phyloP scores from a whole-genome alignment of 1,140 invertebrate genomes.

The Leptinotarsa texana region DNA sequence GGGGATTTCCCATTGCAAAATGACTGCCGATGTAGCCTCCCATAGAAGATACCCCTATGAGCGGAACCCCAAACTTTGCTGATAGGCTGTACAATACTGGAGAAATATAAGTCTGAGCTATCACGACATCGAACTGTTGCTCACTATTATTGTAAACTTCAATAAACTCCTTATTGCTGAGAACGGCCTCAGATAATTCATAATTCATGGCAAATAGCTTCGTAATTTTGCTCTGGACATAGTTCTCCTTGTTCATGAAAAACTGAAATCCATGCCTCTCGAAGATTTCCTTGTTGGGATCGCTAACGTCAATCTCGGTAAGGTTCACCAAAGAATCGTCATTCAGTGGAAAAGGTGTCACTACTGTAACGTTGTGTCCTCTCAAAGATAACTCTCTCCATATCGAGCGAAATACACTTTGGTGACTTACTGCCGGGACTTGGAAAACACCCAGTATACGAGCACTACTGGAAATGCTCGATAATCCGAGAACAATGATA shows the following conservation, averaged over 20 bases:
- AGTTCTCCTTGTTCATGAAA: conserved; percentile 38
- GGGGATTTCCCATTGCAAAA: conserved; percentile 34
- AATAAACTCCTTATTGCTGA: conserved; percentile 34
- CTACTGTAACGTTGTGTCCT: conserved; percentile 43
- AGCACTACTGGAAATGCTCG: conserved; percentile 10
- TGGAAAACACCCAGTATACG: conserved; percentile 41
- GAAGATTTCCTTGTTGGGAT: conserved; percentile 31
- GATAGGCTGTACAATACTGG: conserved; percentile 37
- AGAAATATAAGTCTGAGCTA: conserved; percentile 37
- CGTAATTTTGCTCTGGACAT: conserved; percentile 33
- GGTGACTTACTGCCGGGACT: conserved; percentile 57
- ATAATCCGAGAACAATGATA: background rate
- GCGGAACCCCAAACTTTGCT: conserved; percentile 34
- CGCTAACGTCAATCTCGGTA: conserved; percentile 40
- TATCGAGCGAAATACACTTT: conserved; percentile 54
- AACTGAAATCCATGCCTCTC: conserved; percentile 37
- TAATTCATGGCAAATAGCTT: conserved; percentile 39
- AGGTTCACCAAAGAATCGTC: conserved; percentile 39
- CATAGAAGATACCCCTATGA: conserved; percentile 43
- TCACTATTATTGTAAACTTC: conserved; percentile 32
- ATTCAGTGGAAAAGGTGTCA: conserved; percentile 42
- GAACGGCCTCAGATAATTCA: conserved; percentile 35
- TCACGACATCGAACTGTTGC: conserved; percentile 38
- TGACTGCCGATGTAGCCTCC: conserved; percentile 37
- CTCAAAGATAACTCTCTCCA: conserved; percentile 45